Percentiles rank a stretch among this genome's conserved stretches.
These are phyloP conservation scores for Ctenosaura bakeri DNA, from an alignment of 2,797 vertebrate species.

Conservation along the genomic window DNA sequence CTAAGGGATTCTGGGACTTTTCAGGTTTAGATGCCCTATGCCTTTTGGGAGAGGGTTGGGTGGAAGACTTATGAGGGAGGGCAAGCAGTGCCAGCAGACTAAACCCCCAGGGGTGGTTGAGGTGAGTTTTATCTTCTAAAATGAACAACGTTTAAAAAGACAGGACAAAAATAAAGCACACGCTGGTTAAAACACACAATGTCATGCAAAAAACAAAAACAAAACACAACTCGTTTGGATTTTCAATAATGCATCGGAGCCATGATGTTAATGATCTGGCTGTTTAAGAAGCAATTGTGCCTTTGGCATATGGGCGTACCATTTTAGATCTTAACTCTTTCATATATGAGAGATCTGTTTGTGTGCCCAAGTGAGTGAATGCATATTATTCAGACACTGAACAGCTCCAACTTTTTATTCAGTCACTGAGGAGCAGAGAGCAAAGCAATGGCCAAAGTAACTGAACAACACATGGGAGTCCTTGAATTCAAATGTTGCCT, in stretches of 20 bases:
- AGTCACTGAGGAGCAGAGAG: not conserved
- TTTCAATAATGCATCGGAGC: conserved; percentile 21
- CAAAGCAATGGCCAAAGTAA: not conserved
- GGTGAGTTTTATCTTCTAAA: conserved; percentile 83
- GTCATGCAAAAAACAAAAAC: not conserved
- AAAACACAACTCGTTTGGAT: conserved; percentile 27
- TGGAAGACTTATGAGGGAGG: conserved; percentile 85
- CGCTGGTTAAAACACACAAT: conserved; percentile 54
- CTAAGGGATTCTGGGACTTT: conserved; percentile 62
- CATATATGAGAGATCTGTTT: not conserved
- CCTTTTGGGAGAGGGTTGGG: conserved; percentile 78
- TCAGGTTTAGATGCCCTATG: conserved; percentile 65
- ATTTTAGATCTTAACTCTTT: not conserved
- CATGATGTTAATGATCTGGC: not conserved
- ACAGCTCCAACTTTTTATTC: not conserved
- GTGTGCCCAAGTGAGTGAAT: too few species aligned
- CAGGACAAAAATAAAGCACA: conserved; percentile 53
- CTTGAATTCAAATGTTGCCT: too few species aligned
- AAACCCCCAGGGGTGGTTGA: conserved; percentile 84
- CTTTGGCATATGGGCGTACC: fast-evolving
- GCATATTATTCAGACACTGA: not conserved
- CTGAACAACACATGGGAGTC: not conserved
- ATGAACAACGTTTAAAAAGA: conserved; percentile 68
- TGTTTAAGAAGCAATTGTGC: not conserved
- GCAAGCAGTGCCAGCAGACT: conserved; percentile 89